phyloP scores from a whole-genome alignment of 1,140 invertebrate species.

The Lepeophtheirus salmonis region DNA sequence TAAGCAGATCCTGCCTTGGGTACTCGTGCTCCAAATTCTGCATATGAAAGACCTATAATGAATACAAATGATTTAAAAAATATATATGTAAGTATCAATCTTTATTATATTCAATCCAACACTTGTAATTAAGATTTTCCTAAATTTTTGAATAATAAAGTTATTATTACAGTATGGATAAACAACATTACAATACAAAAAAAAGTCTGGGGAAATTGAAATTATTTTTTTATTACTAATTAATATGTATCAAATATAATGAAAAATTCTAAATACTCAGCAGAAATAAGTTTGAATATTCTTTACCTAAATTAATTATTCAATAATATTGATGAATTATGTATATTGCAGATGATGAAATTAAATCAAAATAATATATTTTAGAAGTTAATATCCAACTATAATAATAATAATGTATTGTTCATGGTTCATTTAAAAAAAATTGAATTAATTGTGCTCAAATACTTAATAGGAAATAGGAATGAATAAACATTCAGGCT shows the following conservation, averaged over 20 bases:
- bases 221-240: neutral
- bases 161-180: neutral
- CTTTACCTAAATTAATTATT: too few relatives aligned
- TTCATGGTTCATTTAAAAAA: too few relatives aligned
- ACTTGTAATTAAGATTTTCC: neutral
- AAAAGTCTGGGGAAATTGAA: neutral
- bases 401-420: neutral
- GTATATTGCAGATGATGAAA: neutral
- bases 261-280: too few relatives aligned
- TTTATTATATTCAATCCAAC: neutral
- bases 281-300: too few relatives aligned
- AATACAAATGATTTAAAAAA: neutral
- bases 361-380: neutral
- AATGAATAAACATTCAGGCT: neutral
- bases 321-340: too few relatives aligned
- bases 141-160: neutral
- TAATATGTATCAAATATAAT: too few relatives aligned
- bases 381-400: neutral
- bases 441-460: too few relatives aligned
- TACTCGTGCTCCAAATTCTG: constrained; percentile 86
- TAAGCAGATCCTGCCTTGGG: constrained; percentile 87
- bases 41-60: constrained; percentile 52
- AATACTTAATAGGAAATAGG: too few relatives aligned
- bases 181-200: neutral
- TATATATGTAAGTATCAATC: neutral